A percentile compares a stretch with the other conserved stretches of the same genome.
Evolutionary conservation across 2,888 invertebrate genomes (phyloP).

Genomic region (Phlogophora meticulosa): DNA sequence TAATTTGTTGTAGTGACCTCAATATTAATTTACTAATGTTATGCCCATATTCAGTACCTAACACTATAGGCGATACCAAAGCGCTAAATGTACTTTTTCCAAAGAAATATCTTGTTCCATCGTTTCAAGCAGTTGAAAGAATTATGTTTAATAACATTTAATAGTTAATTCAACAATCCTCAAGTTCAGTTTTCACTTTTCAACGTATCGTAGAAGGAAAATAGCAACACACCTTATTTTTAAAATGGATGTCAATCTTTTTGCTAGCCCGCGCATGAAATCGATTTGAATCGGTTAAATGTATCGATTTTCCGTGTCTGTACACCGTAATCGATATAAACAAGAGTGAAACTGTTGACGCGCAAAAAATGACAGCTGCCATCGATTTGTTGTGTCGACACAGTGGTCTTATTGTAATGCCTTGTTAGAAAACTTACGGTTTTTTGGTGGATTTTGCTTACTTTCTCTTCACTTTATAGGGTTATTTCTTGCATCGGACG

Average conservation of each 20-base stretch:
- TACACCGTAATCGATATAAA: constrained; percentile 34
- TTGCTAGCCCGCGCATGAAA: constrained; percentile 21
- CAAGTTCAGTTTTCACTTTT: constrained; percentile 44
- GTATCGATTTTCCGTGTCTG: constrained; percentile 27
- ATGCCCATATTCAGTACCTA: too few species aligned
- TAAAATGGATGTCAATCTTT: constrained; percentile 24
- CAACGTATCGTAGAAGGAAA: constrained; percentile 1
- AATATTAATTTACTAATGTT: too few species aligned
- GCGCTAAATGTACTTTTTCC: too few species aligned
- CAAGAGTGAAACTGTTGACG: constrained; percentile 44
- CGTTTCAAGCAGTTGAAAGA: too few species aligned
- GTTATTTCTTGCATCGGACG: not conserved
- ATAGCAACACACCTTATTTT: constrained; percentile 29
- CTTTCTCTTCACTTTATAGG: constrained; percentile 31
- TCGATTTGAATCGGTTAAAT: constrained; percentile 16
- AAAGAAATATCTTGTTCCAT: too few species aligned
- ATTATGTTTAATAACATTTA: too few species aligned
- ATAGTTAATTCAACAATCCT: constrained; percentile 6
- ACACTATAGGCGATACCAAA: too few species aligned
- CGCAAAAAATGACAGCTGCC: constrained; percentile 43
- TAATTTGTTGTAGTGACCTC: too few species aligned
- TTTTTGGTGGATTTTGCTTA: constrained; percentile 17
- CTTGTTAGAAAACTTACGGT: constrained; percentile 11
- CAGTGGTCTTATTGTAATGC: constrained; percentile 34
- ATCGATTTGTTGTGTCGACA: constrained; percentile 10